phyloP scores from a whole-genome alignment of 2,797 vertebrate species.

The Podarcis siculus region DNA sequence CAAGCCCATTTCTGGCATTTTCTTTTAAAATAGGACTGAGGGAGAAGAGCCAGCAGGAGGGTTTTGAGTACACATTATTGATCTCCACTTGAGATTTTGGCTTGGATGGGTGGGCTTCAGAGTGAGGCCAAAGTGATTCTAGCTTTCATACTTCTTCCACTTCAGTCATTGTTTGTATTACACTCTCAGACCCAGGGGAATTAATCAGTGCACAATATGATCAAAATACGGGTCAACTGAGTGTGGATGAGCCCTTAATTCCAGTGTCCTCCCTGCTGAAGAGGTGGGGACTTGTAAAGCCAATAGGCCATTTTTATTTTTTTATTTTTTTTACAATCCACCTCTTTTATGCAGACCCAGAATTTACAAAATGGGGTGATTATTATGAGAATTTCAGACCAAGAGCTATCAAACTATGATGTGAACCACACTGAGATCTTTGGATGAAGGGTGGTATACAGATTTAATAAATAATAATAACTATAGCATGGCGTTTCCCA shows the following conservation, averaged over 20 bases:
- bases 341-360: not conserved
- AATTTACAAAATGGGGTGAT: not conserved
- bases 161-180: not conserved
- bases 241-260: too few relatives aligned
- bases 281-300: not conserved
- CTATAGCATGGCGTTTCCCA: not conserved
- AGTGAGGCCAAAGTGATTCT: not conserved
- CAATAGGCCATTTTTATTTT: not conserved
- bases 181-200: not conserved
- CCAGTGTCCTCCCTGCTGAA: too few relatives aligned
- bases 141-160: not conserved
- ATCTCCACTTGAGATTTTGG: not conserved
- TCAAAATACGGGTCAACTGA: too few relatives aligned
- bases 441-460: too few relatives aligned
- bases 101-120: not conserved
- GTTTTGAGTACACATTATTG: not conserved
- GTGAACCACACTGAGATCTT: too few relatives aligned
- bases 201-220: too few relatives aligned
- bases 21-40: not conserved
- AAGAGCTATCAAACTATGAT: not conserved
- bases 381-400: not conserved
- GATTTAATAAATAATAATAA: too few relatives aligned
- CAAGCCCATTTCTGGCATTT: conserved; percentile 25
- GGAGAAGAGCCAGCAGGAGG: not conserved
- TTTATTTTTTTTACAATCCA: too few relatives aligned